Evolutionary conservation across 2,888 invertebrate genomes (phyloP), one percentile per base, ranked within the genome.

Genomic region (Iselma pallidipennis): DNA sequence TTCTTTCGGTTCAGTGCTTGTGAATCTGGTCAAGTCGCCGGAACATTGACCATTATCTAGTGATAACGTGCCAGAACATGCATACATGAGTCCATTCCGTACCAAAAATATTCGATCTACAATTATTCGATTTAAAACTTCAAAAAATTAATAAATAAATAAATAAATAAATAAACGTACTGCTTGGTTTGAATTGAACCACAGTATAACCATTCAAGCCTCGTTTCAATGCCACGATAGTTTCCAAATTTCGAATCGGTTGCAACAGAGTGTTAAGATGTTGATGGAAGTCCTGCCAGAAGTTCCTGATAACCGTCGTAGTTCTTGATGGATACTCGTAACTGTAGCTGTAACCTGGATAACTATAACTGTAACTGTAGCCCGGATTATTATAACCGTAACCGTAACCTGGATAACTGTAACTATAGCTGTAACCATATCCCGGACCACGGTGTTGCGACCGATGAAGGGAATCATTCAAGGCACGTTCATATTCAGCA

Each of bases 171-270:
- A 21, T 19, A 23, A 26, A 45, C 50, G 49, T 59, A 64, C 60
- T 55, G 10, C 60, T 57, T 25, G 57, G 57, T 16, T 45, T 19
- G 23, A 55, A 64, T 16, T 21, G 48, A 9, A 52, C 64, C 4
- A 67, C 49, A n/a, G 69, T 69, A 23, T 50, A 54, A 5, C 69
- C 69, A 28, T 63, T 63, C 1, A 66, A 49, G 1, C 69, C 69
- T 4, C 55, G 52, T 4, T 48, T 45, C 50, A 65, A 16, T 3
- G 63, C 66, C 9, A 55, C 26, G 5, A 67, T 51, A 5, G 65
- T 60, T 50, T 48, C 10, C 3, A 67, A 28, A 14, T 21, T 21
- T 1, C 51, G 16, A 19, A 51, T 16, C 2, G 51, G 51, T 29
- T 28, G 14, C 29, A 51, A 10, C 1, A 21, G 19, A 3, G 28